Base-by-base conservation (phyloP, 2,888 invertebrate species). In the Phortica magna region DNA sequence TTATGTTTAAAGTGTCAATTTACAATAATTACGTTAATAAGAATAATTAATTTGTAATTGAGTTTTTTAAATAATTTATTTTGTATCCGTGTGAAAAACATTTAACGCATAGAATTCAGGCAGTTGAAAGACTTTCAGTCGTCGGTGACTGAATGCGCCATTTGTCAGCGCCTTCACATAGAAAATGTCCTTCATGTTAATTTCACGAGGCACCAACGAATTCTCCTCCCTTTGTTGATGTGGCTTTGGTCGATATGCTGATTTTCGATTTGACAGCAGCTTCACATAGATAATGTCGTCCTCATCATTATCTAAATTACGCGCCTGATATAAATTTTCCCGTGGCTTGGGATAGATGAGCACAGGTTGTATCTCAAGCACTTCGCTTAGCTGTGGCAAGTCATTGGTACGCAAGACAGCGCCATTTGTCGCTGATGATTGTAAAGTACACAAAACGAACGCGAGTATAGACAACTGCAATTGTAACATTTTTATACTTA, bases 41-140 rank as follows among this genome's bases (percentile, higher is more conserved):
- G 3, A 12, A 12, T 48, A 12, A 48, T 48, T 9, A 48, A 48
- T 48, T 12, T 14, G 14, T 9, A 9, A 48, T 9, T 48, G 48
- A 0, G 7, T 42, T 70, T 1, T 14, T 42, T 10, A 12, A 61
- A 61, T 61, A 61, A 61, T 5, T 61, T 59, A 80, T 65, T 82
- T 82, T n/a, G 81, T 82, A 2, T 75, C 83, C 53, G 84, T 89
- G 70, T 84, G 87, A 39, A 84, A 90, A 17, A 90, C 87, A 70
- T 83, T 89, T 80, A 90, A 89, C 74, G 90, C 89, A 83, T 88
- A 90, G 77, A 91, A 91, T 77, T 91, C 89, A 0, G 90, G 90
- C 43, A 90, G 76, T 70, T 89, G 87, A 74, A 89, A 91, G 7
- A 88, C 80, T 80, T 89, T 90, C 22, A 91, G 72, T 6, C 90